phyloP scores from a whole-genome alignment of 2,113 vertebrate species.

The Pao palembangensis region DNA sequence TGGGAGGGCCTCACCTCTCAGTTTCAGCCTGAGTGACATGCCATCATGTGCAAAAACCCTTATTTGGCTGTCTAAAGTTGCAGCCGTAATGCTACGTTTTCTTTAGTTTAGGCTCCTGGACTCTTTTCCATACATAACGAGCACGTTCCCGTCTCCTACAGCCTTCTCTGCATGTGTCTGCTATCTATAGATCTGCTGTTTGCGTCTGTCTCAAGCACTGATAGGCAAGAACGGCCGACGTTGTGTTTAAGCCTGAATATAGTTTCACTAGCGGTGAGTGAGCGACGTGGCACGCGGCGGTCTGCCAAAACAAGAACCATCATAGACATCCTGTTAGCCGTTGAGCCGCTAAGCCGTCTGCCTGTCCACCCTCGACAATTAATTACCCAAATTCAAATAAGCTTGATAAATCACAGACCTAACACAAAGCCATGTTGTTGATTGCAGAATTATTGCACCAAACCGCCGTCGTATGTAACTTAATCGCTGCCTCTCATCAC shows the following conservation, averaged over 20 bases:
- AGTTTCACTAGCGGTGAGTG: constrained; percentile 20
- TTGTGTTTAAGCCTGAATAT: constrained; percentile 33
- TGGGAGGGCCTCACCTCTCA: no score
- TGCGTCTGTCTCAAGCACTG: constrained; percentile 35
- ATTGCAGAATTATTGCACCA: constrained; percentile 70
- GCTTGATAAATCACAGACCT: constrained; percentile 56
- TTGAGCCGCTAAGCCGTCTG: no score
- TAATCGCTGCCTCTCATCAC: constrained; percentile 70
- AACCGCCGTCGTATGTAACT: constrained; percentile 65
- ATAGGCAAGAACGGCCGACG: constrained; percentile 18
- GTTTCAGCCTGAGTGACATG: no score
- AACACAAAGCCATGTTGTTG: constrained; percentile 58
- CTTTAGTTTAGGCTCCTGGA: constrained; percentile 21
- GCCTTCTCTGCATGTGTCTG: constrained; percentile 20
- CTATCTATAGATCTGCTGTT: constrained; percentile 48
- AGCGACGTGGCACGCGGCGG: constrained; percentile 45
- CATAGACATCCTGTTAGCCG: constrained; percentile 32
- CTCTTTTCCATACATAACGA: not conserved
- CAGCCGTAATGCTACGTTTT: constrained; percentile 19
- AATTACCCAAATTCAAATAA: constrained; percentile 59
- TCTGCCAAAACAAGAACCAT: constrained; percentile 58
- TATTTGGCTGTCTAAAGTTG: constrained; percentile 26
- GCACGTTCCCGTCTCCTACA: constrained; percentile 11
- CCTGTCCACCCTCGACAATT: constrained; percentile 43
- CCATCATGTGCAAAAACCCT: constrained; percentile 24